Evolutionary conservation across 2,888 invertebrate genomes (phyloP).

Genomic region (Erebia epiphron): DNA sequence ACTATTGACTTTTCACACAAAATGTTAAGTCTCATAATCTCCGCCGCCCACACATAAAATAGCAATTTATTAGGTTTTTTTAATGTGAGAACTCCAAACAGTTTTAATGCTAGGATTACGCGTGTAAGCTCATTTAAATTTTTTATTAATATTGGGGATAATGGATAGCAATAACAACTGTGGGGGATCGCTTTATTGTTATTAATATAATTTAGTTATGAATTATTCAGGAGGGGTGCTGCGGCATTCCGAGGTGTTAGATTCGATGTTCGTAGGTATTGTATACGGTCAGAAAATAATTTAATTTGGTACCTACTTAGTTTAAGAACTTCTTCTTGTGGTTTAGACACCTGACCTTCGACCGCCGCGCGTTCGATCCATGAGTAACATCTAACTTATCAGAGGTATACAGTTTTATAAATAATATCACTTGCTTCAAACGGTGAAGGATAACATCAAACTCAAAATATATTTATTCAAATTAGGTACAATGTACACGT

Average conservation of each 20-base stretch:
- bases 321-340: too few species aligned
- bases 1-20: constrained; percentile 65
- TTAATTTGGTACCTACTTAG: neutral
- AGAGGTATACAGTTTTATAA: too few species aligned
- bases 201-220: constrained; percentile 77
- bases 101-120: constrained; percentile 65
- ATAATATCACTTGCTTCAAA: too few species aligned
- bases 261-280: constrained; percentile 4
- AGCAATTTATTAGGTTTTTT: constrained; percentile 52
- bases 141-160: constrained; percentile 71
- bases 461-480: too few species aligned
- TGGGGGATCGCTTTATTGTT: constrained; percentile 64
- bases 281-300: constrained; percentile 14
- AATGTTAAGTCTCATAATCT: constrained; percentile 50
- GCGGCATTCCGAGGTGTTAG: constrained; percentile 32
- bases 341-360: too few species aligned
- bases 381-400: too few species aligned
- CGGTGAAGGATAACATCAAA: too few species aligned
- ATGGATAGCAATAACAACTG: constrained; percentile 54
- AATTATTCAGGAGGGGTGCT: constrained; percentile 66
- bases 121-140: constrained; percentile 76
- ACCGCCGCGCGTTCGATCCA: too few species aligned
- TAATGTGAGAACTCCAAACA: constrained; percentile 77
- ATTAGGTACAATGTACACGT: too few species aligned
- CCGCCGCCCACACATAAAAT: constrained; percentile 51